Conservation (phyloP, 2,113 vertebrate species). For the Reinhardtius hippoglossoides region DNA sequence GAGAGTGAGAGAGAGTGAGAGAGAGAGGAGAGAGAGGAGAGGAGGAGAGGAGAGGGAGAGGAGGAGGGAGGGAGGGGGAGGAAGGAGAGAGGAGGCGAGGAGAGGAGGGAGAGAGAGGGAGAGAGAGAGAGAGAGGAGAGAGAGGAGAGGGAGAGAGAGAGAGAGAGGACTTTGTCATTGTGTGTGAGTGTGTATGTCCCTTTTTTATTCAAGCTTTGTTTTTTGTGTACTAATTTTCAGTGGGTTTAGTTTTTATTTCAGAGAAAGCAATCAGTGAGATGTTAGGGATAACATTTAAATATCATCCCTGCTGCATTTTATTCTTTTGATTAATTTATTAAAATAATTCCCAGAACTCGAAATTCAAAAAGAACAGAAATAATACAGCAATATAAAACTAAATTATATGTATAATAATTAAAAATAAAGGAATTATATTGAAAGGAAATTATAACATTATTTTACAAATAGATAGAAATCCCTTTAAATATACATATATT, state of each 20-base stretch:
- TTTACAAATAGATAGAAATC: not conserved
- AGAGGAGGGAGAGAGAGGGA: not conserved
- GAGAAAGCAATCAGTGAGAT: not conserved
- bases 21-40: no score
- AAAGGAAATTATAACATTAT: not conserved
- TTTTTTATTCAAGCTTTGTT: slow-evolving; percentile 17
- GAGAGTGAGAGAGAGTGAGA: not conserved
- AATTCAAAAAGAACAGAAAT: not conserved
- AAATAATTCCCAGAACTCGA: not conserved
- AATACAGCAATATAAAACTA: not conserved
- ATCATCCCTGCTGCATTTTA: not conserved
- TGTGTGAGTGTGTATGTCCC: slow-evolving; percentile 20
- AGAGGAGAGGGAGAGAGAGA: slow-evolving; percentile 9
- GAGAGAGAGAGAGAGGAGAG: not conserved
- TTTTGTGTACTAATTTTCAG: slow-evolving; percentile 1
- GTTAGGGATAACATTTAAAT: not conserved
- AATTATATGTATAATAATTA: not conserved
- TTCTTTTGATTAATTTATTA: not conserved
- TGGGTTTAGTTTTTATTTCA: not conserved
- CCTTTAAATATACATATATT: no score
- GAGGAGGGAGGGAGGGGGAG: no score
- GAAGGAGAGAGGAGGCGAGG: no score
- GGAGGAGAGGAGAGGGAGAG: no score
- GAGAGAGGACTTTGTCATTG: slow-evolving; percentile 7
- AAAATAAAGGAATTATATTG: no score